phyloP scores from a whole-genome alignment of 2,113 vertebrate species.

The Mormyrus lacerda region DNA sequence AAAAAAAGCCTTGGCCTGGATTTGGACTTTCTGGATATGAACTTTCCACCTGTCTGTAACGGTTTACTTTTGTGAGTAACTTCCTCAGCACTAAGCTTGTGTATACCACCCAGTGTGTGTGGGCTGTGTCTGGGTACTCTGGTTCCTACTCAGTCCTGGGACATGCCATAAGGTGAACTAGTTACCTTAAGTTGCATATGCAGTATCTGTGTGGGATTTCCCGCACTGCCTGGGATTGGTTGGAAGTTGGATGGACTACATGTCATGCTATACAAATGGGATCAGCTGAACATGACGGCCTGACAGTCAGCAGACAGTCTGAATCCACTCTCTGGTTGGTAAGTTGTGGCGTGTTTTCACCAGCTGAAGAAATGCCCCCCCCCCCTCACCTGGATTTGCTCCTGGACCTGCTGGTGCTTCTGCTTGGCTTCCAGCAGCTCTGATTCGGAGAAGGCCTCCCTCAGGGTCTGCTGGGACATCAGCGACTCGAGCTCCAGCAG shows the following conservation, averaged over 20 bases:
- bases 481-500: constrained; percentile 80
- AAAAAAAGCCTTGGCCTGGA: no score
- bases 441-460: constrained; percentile 77
- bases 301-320: neutral
- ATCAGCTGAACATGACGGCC: neutral
- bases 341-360: neutral
- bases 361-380: neutral
- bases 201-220: neutral
- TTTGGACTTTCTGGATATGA: no score
- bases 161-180: neutral
- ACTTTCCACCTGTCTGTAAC: neutral
- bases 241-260: neutral
- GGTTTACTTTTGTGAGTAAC: neutral
- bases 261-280: neutral
- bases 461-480: constrained; percentile 81
- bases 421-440: constrained; percentile 74
- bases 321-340: neutral
- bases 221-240: neutral
- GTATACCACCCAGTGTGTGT: neutral
- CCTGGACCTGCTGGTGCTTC: constrained; percentile 80
- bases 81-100: neutral
- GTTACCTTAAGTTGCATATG: neutral
- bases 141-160: neutral
- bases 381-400: constrained; percentile 71
- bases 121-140: neutral